A percentile compares a stretch with the other conserved stretches of the same genome.
Conservation (phyloP, 2,888 invertebrate genomes). For the Schizaphis graminum region DNA sequence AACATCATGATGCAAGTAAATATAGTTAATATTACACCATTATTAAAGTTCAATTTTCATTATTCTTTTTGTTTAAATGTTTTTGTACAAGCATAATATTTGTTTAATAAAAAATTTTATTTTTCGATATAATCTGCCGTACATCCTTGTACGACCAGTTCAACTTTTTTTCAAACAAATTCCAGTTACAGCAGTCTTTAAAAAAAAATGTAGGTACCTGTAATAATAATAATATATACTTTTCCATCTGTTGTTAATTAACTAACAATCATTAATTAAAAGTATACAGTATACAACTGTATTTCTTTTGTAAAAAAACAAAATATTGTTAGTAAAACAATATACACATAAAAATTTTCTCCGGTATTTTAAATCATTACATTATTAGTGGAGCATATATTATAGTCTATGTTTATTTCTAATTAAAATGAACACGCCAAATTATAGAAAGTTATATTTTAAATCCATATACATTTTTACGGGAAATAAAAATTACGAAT, state of each 20-base stretch:
- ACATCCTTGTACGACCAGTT: background rate
- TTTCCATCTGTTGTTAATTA: background rate
- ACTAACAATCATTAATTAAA: background rate
- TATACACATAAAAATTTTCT: background rate
- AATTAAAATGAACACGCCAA: conserved; percentile 22
- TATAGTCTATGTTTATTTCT: background rate
- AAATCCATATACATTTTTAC: background rate
- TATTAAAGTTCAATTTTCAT: background rate
- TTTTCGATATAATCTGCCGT: background rate
- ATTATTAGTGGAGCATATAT: background rate
- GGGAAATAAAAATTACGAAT: background rate
- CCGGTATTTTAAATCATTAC: background rate
- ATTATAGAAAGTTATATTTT: background rate
- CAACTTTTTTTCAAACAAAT: background rate
- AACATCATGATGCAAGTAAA: background rate
- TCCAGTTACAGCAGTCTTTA: background rate
- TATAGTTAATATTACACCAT: background rate
- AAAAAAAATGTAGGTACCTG: background rate
- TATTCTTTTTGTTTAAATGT: background rate
- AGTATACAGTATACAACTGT: background rate
- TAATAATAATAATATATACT: background rate
- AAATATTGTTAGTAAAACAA: conserved; percentile 3
- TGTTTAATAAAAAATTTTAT: background rate
- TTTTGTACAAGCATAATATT: too few relatives aligned
- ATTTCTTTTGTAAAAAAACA: background rate